Base-by-base conservation (phyloP, 2,888 invertebrate species). In the Drosophila borborema region DNA sequence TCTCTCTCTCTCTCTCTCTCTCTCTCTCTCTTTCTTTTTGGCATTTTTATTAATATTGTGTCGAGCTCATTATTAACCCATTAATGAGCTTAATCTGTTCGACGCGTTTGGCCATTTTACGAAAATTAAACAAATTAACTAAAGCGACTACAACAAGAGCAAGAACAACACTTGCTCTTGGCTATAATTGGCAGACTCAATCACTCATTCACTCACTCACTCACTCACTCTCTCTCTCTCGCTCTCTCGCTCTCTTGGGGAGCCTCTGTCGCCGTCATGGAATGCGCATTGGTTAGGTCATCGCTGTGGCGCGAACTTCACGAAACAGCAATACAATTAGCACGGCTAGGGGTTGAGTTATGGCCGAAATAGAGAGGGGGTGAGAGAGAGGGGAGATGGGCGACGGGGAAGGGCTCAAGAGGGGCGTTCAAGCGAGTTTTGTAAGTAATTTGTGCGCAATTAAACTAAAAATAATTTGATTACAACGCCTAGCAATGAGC, bases 381-480 rank as follows among this genome's bases (percentile, higher is more conserved):
- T 1, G 31, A 8, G 40, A 23, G 55, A 5, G 28, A 28, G 6
- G 2, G 18, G 5, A 28, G 38, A 49, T 8, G 34, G 3, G 16
- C 2, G 1, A 16, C 1, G 43, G 18, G 18, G 23, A 10, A 3
- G 16, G 43, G 20, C 0, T 10, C 41, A 12, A 16, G 40, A 45
- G 54, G 63, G 63, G 41, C 43, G 71, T 53, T 60, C 31, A 51
- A 46, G 71, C 34, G 51, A 41, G 64, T 31, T 36, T 62, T 46
- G 62, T 43, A 41, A 66, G 71, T 53, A 63, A 72, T 79, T 71
- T 61, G 31, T 49, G 55, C 58, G 38, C 56, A 56, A 79, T 75
- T 55, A 43, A 79, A 64, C 71, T 80, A 76, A 73, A 84, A 86
- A 86, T 86, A 85, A 85, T 82, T 78, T 82, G 77, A 80, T 85